Conservation (phyloP, 2,797 vertebrate genomes). For the Knipowitschia caucasica region DNA sequence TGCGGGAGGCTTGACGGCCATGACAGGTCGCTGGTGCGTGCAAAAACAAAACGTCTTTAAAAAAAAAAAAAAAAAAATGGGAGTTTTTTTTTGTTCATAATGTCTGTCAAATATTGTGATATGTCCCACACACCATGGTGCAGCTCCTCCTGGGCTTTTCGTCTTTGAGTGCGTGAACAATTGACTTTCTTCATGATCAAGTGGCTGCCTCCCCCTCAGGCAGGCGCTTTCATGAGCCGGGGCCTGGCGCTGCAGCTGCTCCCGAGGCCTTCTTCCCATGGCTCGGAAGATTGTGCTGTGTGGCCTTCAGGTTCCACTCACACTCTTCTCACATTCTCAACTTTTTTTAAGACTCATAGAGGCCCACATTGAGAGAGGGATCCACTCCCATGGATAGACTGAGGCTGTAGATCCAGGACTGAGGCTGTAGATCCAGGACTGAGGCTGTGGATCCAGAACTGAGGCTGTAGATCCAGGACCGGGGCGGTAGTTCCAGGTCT, state of each 20-base stretch:
- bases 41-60: constrained; percentile 57
- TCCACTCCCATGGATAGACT: no score
- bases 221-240: constrained; percentile 91
- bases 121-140: constrained; percentile 95
- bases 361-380: no score
- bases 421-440: no score
- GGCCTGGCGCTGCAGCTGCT: constrained; percentile 83
- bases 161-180: constrained; percentile 87
- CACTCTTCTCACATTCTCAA: constrained; percentile 27
- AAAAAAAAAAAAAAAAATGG: constrained; percentile 21
- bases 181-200: constrained; percentile 92
- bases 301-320: constrained; percentile 57
- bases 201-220: constrained; percentile 89
- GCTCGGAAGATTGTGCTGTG: constrained; percentile 59
- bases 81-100: constrained; percentile 93
- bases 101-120: constrained; percentile 99
- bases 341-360: constrained; percentile 41
- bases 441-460: no score
- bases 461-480: no score
- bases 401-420: no score
- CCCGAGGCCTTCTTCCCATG: constrained; percentile 97
- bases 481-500: no score
- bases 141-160: constrained; percentile 69
- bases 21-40: constrained; percentile 90
- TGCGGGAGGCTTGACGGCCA: constrained; percentile 82